These are phyloP conservation scores for Biston betularia DNA, from an alignment of 2,888 invertebrate species.

Conservation along the genomic window DNA sequence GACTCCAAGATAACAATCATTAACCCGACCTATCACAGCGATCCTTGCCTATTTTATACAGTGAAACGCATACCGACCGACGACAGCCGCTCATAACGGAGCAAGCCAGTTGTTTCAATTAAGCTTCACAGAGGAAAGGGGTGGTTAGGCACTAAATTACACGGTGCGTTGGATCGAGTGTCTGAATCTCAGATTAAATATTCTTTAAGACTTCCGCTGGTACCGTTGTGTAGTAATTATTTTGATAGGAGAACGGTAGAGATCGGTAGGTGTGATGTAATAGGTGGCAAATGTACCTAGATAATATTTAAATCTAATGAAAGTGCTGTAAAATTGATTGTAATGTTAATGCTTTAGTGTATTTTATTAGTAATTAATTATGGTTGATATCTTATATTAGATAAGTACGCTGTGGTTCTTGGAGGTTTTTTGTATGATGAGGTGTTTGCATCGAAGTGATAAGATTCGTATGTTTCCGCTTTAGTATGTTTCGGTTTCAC, in stretches of 20 bases:
- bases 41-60: slow-evolving; percentile 14
- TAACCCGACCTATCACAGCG: neutral
- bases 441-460: too few relatives aligned
- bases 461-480: too few relatives aligned
- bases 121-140: slow-evolving; percentile 42
- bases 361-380: neutral
- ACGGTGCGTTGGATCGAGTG: slow-evolving; percentile 29
- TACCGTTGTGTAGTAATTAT: slow-evolving; percentile 33
- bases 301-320: slow-evolving; percentile 6
- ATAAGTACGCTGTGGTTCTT: neutral
- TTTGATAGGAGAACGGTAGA: slow-evolving; percentile 15
- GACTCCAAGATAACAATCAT: slow-evolving; percentile 4
- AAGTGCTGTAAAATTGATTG: slow-evolving; percentile 9
- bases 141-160: slow-evolving; percentile 47
- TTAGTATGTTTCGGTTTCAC: too few relatives aligned
- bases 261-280: slow-evolving; percentile 5
- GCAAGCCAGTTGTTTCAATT: slow-evolving; percentile 34
- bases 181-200: slow-evolving; percentile 34
- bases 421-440: neutral
- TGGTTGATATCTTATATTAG: neutral
- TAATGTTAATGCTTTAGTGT: neutral
- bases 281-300: neutral
- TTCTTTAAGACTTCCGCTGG: slow-evolving; percentile 35
- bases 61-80: slow-evolving; percentile 15
- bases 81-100: slow-evolving; percentile 32